Conservation (phyloP, 2,888 invertebrate species). For the Tiliacea aurago region DNA sequence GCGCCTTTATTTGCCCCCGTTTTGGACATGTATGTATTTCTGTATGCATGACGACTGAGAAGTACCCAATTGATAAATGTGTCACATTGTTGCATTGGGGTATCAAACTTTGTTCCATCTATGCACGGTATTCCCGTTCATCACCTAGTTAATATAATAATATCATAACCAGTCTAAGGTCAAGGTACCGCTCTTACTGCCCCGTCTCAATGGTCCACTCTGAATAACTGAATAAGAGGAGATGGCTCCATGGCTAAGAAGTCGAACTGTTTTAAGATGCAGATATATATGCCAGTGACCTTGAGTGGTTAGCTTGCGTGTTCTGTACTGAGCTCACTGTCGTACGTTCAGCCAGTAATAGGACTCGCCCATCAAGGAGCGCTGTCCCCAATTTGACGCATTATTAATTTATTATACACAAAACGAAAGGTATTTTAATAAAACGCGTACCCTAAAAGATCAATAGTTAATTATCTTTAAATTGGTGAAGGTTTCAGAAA, state of each 20-base stretch:
- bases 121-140: background rate
- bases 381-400: too few relatives aligned
- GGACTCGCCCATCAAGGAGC: too few relatives aligned
- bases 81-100: background rate
- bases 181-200: background rate
- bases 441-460: too few relatives aligned
- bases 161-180: background rate
- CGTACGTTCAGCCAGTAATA: too few relatives aligned
- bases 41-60: background rate
- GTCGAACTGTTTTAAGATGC: too few relatives aligned
- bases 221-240: background rate
- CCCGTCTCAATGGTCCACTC: background rate
- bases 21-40: background rate
- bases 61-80: background rate
- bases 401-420: too few relatives aligned
- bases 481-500: too few relatives aligned
- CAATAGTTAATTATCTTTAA: too few relatives aligned
- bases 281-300: too few relatives aligned
- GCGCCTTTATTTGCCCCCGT: background rate
- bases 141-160: background rate
- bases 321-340: too few relatives aligned
- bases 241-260: background rate
- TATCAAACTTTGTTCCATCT: background rate
- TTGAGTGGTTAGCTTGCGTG: too few relatives aligned
- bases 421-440: too few relatives aligned